Conservation (phyloP, 2,113 vertebrate genomes). For the Rhegmatorhina hoffmannsi region DNA sequence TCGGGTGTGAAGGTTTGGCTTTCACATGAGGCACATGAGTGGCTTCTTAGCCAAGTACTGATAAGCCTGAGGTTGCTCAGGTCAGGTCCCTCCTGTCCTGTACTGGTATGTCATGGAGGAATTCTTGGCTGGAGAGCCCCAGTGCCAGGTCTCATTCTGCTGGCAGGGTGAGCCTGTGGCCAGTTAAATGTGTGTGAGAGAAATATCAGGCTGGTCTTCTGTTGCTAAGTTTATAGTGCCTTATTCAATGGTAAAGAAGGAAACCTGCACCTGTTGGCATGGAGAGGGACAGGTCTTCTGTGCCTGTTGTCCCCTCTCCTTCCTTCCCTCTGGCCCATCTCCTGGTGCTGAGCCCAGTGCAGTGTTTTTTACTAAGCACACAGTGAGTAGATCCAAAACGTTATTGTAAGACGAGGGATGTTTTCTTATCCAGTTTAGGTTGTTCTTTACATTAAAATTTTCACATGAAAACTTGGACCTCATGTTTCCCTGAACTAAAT, state of each 20-base stretch:
- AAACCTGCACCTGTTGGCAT: fast-evolving
- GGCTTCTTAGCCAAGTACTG: background rate
- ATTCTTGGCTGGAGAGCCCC: background rate
- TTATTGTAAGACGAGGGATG: fast-evolving
- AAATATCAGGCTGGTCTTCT: background rate
- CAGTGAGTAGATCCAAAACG: no score
- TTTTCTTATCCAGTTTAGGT: background rate
- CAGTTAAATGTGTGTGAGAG: fast-evolving
- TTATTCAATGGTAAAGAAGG: background rate
- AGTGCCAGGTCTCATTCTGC: fast-evolving
- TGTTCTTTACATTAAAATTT: background rate
- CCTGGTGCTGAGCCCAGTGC: background rate
- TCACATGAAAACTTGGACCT: background rate
- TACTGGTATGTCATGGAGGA: fast-evolving
- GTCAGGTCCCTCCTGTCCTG: background rate
- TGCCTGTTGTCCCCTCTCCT: fast-evolving
- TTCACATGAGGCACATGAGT: fast-evolving
- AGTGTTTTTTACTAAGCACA: fast-evolving
- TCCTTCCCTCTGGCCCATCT: background rate
- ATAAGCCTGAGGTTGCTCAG: background rate
- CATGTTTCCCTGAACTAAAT: background rate
- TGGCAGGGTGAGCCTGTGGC: background rate
- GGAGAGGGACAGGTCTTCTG: fast-evolving
- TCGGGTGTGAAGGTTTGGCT: background rate
- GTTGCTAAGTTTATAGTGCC: background rate